These are phyloP conservation scores for Ormia ochracea DNA, from an alignment of 2,888 invertebrate genomes.

Conservation along the genomic window DNA sequence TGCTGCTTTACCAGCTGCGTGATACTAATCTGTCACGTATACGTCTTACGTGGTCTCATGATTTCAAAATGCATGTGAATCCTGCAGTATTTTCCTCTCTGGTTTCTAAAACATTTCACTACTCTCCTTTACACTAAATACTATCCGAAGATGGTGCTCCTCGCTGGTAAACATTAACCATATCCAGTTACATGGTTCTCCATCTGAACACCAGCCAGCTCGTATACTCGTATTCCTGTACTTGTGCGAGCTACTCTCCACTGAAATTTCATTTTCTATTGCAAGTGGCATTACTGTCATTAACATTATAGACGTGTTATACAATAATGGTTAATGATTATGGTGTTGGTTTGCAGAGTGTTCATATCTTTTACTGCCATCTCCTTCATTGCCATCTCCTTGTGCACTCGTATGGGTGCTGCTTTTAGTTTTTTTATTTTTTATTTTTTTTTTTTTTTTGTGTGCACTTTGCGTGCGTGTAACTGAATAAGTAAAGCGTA, in stretches of 20 bases:
- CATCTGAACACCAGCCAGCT: neutral
- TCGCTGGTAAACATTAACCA: neutral
- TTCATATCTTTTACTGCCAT: constrained; percentile 1
- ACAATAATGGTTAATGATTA: constrained; percentile 49
- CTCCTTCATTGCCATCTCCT: neutral
- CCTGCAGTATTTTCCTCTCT: neutral
- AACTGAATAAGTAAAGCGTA: constrained; percentile 38
- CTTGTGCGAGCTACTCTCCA: neutral
- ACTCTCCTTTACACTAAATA: neutral
- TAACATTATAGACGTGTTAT: constrained; percentile 56
- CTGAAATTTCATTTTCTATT: constrained; percentile 10
- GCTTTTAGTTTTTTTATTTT: neutral
- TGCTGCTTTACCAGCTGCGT: no score
- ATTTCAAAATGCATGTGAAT: neutral
- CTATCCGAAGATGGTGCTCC: neutral
- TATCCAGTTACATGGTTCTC: neutral
- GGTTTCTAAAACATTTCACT: neutral
- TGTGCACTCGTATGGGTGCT: neutral
- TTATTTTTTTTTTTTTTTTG: neutral
- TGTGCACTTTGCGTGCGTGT: constrained; percentile 25
- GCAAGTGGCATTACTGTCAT: constrained; percentile 58
- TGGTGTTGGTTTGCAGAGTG: constrained; percentile 28
- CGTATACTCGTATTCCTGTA: neutral
- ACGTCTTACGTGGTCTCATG: no score
- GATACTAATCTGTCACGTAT: no score